phyloP scores from a whole-genome alignment of 2,113 vertebrate species.

The Vidua chalybeata region DNA sequence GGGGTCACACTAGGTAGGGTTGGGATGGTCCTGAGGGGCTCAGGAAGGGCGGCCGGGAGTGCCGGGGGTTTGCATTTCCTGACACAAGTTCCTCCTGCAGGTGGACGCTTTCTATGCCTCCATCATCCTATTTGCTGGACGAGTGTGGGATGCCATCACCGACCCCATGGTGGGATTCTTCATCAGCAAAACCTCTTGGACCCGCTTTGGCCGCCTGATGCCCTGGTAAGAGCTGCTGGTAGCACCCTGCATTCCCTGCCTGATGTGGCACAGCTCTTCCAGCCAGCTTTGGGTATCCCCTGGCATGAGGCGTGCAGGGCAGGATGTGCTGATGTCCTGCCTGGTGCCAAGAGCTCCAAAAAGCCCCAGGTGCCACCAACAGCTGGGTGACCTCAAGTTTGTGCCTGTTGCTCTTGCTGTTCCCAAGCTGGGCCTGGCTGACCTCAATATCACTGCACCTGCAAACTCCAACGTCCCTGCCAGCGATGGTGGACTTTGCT shows the following conservation, averaged over 20 bases:
- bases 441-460: fast-evolving
- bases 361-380: neutral
- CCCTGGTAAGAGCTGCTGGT: slow-evolving; percentile 82
- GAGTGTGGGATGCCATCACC: slow-evolving; percentile 92
- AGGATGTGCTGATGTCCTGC: neutral
- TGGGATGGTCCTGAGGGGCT: neutral
- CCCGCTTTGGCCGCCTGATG: slow-evolving; percentile 86
- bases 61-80: fast-evolving
- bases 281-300: neutral
- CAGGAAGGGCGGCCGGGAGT: fast-evolving
- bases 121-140: slow-evolving; percentile 90
- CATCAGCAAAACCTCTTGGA: slow-evolving; percentile 90
- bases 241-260: neutral
- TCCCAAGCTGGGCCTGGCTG: fast-evolving
- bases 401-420: neutral
- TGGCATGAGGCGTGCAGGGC: neutral
- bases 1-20: fast-evolving
- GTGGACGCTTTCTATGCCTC: slow-evolving; percentile 87
- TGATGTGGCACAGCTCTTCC: neutral
- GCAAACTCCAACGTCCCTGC: neutral
- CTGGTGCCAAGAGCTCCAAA: neutral
- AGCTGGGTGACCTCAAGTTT: neutral
- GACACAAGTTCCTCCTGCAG: slow-evolving; percentile 45
- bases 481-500: neutral
- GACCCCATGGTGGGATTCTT: slow-evolving; percentile 93